Base-by-base conservation (phyloP, 1,140 invertebrate genomes). In the Araneus ventricosus region DNA sequence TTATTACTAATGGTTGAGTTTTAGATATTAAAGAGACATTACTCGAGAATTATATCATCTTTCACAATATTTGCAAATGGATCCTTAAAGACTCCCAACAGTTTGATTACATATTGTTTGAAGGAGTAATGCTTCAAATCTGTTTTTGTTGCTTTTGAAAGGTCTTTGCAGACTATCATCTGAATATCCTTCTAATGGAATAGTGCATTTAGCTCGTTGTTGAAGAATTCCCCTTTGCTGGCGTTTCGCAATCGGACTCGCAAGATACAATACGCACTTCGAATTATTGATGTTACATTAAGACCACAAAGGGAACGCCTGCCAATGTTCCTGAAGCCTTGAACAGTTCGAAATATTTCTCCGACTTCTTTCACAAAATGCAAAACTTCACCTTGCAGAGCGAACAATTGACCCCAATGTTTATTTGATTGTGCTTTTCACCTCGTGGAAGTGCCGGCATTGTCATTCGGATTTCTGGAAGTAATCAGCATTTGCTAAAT, bases 361-460 rank as follows among this genome's bases (percentile, higher is more conserved):
- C 3, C 24, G 17, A 22, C 14, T 41, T 39, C 37, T 84, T 84
- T 70, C 41, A 39, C 30, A 80, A 80, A 90, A n/a, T 52, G 88
- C n/a, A 57, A 80, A 90, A 67, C 67, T 37, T 90, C 88, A 90
- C 88, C 88, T 90, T 90, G 75, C 39, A 20, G 4, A 57, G 27
- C 24, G 20, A 61, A 34, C 37, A 80, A 80, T 80, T 90, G 88
- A 90, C 88, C 88, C 88, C 88, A 90, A 90, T 90, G 88, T 59
- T 90, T 90, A 90, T 90, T 90, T 90, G 88, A 90, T 90, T 41
- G 70, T 57, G 61, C 63, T 57, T 57, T 80, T 90, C 75, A 30
- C 75, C 85, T 87, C 85, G 85, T 61, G 82, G 82, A 84, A 84
- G 82, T 45, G 37, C 30, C 59, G 57, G 24, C 37, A 52, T 45